These are phyloP conservation scores for Gallirallus australis DNA, from an alignment of 2,797 vertebrate genomes.

Conservation along the genomic window DNA sequence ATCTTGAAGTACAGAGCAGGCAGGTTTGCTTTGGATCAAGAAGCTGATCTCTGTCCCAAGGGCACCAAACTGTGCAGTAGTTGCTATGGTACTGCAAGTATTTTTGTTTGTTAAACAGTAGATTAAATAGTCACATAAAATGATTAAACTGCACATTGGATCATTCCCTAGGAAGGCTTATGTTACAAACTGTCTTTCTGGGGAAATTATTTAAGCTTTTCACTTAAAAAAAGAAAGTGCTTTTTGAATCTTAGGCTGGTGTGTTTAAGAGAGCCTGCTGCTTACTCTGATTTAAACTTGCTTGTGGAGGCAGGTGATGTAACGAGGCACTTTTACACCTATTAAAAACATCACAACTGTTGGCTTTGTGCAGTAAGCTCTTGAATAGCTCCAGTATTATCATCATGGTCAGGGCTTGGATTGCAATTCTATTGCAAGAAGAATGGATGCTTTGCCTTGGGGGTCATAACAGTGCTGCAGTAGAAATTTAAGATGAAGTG, in stretches of 20 bases:
- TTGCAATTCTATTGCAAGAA: not conserved
- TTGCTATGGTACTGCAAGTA: slow-evolving; percentile 71
- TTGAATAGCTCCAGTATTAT: not conserved
- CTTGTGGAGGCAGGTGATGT: not conserved
- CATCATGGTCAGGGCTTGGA: not conserved
- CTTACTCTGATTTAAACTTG: not conserved
- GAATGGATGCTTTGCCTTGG: not conserved
- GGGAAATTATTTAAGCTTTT: slow-evolving; percentile 65
- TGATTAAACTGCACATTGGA: slow-evolving; percentile 52
- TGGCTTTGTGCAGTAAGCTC: not conserved
- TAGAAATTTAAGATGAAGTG: not conserved
- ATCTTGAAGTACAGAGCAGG: not conserved
- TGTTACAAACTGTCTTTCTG: slow-evolving; percentile 66
- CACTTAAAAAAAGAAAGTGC: not conserved
- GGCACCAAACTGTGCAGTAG: slow-evolving; percentile 42
- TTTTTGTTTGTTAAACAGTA: slow-evolving; percentile 72
- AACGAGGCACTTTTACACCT: slow-evolving; percentile 13
- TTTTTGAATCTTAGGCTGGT: not conserved
- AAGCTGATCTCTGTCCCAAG: slow-evolving; percentile 15
- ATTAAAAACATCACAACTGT: not conserved
- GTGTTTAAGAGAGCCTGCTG: not conserved
- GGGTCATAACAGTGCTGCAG: not conserved
- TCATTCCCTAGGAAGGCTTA: slow-evolving; percentile 62
- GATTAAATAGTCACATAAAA: slow-evolving; percentile 69
- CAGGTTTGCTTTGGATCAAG: slow-evolving; percentile 55